A percentile compares a stretch with the other conserved stretches of the same genome.
These are phyloP conservation scores for Bothrops jararaca DNA, from an alignment of 2,113 vertebrate genomes.

Conservation along the genomic window DNA sequence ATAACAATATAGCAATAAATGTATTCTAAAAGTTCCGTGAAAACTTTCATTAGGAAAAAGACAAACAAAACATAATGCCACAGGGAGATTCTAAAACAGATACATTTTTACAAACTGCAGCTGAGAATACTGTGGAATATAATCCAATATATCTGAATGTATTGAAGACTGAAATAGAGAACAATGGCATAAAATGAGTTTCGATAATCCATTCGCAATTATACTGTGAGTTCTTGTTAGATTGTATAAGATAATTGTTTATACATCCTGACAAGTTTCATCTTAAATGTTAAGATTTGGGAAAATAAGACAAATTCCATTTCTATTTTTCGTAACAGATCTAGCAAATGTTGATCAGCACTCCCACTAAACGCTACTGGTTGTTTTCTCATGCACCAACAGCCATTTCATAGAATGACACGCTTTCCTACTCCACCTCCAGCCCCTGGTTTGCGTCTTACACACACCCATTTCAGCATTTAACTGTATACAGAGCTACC, in stretches of 20 bases:
- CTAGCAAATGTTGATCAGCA: conserved; percentile 42
- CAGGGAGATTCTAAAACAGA: neutral
- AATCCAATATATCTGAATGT: neutral
- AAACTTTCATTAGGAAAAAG: neutral
- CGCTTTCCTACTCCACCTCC: neutral
- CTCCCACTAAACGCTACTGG: conserved; percentile 25
- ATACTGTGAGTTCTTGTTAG: neutral
- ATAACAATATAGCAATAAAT: neutral
- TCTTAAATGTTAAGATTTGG: conserved; percentile 23
- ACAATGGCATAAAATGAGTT: neutral
- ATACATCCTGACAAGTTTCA: neutral
- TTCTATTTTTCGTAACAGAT: conserved; percentile 46
- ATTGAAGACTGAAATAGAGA: neutral
- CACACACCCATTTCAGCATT: neutral
- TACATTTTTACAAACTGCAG: neutral
- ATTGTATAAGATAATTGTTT: neutral
- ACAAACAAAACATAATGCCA: neutral
- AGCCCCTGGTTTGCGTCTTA: neutral
- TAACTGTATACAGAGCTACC: neutral
- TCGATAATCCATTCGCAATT: neutral
- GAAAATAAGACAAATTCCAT: neutral
- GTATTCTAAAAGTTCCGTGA: neutral
- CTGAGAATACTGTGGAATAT: neutral
- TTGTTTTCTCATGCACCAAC: conserved; percentile 29
- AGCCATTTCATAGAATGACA: neutral